Percentiles rank a stretch among this genome's conserved stretches.
Conservation (phyloP, 2,113 vertebrate species). For the Neotoma lepida region DNA sequence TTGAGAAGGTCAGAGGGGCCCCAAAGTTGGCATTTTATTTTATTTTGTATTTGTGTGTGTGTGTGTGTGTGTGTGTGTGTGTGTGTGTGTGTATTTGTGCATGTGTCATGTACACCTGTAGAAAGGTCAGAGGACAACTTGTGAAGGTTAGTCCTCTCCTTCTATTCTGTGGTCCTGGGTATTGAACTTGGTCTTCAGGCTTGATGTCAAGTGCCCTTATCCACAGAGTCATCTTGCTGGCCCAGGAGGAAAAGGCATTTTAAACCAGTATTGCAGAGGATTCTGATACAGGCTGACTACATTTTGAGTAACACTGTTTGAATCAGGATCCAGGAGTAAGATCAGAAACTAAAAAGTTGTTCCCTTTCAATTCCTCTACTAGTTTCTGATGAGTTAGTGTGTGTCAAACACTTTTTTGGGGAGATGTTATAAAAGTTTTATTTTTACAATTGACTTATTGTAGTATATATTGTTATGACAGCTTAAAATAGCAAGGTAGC, state of each 20-base stretch:
- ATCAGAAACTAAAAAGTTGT: constrained; percentile 13
- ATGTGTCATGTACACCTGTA: neutral
- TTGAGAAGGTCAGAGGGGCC: neutral
- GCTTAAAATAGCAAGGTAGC: constrained; percentile 39
- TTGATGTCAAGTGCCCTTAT: neutral
- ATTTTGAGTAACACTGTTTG: constrained; percentile 47
- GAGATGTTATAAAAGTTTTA: neutral
- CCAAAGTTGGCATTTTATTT: constrained; percentile 45
- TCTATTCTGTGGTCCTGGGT: neutral
- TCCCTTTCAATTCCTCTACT: constrained; percentile 30
- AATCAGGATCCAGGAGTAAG: neutral
- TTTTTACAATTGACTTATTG: constrained; percentile 4
- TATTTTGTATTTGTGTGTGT: neutral
- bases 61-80: neutral
- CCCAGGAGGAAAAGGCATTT: constrained; percentile 29
- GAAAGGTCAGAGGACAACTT: neutral
- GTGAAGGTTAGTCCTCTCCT: neutral
- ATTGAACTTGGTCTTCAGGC: neutral
- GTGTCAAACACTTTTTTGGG: neutral
- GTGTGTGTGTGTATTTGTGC: neutral
- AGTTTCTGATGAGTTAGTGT: constrained; percentile 27
- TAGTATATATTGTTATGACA: neutral
- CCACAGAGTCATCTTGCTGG: neutral
- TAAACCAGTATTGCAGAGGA: neutral
- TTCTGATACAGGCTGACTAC: neutral